These are phyloP conservation scores for Vespertilio murinus DNA, from an alignment of 2,797 vertebrate genomes.

Conservation along the genomic window DNA sequence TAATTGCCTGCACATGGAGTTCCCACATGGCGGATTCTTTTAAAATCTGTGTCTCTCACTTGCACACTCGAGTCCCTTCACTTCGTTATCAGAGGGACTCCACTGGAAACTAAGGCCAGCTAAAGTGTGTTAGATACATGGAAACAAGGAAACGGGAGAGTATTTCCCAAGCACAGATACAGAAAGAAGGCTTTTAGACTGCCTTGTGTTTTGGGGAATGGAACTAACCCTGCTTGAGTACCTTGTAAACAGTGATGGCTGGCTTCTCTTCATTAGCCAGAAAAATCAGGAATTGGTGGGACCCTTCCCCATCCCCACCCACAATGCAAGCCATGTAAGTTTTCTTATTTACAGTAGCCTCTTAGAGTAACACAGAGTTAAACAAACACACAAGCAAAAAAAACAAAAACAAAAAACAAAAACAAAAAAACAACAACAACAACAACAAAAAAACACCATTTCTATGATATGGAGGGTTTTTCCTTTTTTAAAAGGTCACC, in stretches of 20 bases:
- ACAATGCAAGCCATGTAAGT: not conserved
- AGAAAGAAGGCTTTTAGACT: not conserved
- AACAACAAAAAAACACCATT: not conserved
- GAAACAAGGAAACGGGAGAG: not conserved
- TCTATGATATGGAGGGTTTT: not conserved
- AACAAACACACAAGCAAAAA: not conserved
- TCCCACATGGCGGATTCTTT: not conserved
- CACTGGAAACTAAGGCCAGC: not conserved
- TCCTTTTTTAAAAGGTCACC: not conserved
- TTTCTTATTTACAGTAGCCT: not conserved
- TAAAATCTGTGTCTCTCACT: not conserved
- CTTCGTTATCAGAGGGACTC: not conserved
- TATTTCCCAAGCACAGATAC: not conserved
- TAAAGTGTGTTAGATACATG: not conserved
- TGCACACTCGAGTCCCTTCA: not conserved
- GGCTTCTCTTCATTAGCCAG: not conserved
- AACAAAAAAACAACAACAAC: too few species aligned
- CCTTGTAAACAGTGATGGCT: not conserved
- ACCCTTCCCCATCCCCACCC: not conserved
- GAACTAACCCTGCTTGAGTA: not conserved
- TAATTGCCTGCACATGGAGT: conserved; percentile 60
- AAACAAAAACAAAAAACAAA: not conserved
- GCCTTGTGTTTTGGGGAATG: not conserved
- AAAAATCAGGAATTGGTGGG: not conserved
- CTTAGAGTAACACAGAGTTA: not conserved